Conservation (phyloP, 2,888 invertebrate species). For the Phortica okadai region DNA sequence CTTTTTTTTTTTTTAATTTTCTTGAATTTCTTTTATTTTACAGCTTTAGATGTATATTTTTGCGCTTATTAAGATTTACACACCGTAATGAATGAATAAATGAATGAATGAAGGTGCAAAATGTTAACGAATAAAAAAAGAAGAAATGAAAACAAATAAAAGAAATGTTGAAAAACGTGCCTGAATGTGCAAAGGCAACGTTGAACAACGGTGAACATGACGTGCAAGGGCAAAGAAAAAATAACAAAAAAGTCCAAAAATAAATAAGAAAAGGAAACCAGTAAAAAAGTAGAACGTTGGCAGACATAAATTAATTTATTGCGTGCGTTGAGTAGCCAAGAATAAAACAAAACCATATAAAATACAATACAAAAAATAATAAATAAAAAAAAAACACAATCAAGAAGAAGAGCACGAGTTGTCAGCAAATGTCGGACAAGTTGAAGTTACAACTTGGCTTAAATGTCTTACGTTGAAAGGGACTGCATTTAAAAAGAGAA, state of each 20-base stretch:
- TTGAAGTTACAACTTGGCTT: constrained; percentile 7
- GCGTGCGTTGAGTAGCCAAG: constrained; percentile 54
- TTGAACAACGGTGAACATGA: constrained; percentile 47
- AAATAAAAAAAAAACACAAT: constrained; percentile 42
- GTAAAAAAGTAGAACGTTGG: constrained; percentile 52
- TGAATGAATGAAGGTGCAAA: constrained; percentile 68
- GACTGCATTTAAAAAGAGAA: too few relatives aligned
- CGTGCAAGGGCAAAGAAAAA: constrained; percentile 56
- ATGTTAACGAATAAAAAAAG: constrained; percentile 43
- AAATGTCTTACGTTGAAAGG: background rate
- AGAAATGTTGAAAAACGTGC: constrained; percentile 24
- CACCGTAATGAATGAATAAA: constrained; percentile 57
- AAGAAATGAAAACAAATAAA: constrained; percentile 9
- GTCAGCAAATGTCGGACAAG: constrained; percentile 7
- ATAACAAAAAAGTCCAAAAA: constrained; percentile 43
- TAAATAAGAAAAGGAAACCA: constrained; percentile 10
- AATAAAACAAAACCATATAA: constrained; percentile 43
- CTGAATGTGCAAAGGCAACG: constrained; percentile 32
- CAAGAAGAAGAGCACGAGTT: constrained; percentile 20
- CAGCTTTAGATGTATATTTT: constrained; percentile 10
- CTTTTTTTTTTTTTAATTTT: constrained; percentile 48
- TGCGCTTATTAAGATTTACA: constrained; percentile 67
- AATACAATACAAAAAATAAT: constrained; percentile 36
- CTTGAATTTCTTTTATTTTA: constrained; percentile 30
- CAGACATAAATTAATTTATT: constrained; percentile 70